Base-by-base conservation (phyloP, 2,113 vertebrate genomes). In the Chaenogobius annularis region DNA sequence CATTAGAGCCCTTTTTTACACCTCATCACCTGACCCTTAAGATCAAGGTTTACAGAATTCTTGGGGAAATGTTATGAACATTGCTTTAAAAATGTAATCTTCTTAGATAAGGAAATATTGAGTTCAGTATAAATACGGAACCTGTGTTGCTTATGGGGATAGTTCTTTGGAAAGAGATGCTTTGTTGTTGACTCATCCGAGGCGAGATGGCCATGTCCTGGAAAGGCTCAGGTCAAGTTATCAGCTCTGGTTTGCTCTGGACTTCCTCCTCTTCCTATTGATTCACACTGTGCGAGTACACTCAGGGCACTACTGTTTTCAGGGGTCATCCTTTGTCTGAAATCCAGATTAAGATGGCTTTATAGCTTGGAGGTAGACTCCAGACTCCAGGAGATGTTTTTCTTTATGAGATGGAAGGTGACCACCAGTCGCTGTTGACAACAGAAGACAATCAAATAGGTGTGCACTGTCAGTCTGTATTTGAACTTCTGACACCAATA, bases 141-240 rank as follows among this genome's bases (percentile, higher is more conserved):
- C 67, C 48, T 52, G 43, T 69, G 56, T 68, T 76, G 75, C 84
- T 89, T 84, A 87, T 46, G 81, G 88, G 85, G 87, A 82, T 71
- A 83, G 70, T 83, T 81, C 5, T 72, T 74, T 78, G 70, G 63
- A 80, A 73, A 76, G 78, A 64, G 79, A 88, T 87, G 70, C 78
- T 87, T 91, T 78, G 77, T 56, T 67, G 83, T 75, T 90, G 89
- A 92, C 86, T 92, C 88, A 91, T 91, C 76, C 54, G 71, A 54
- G 75, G 69, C 66, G 75, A 64, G 66, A 52, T 54, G 85, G 78
- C 75, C 66, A 31, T 69, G 85, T 85, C 75, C 72, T 80, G 79
- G 83, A 61, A 78, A 84, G 79, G 26, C 81, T 77, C 50, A 59
- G 61, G 66, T 74, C 50, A 59, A 50, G 66, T 73, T 73, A 78